A percentile compares a stretch with the other conserved stretches of the same genome.
These are phyloP conservation scores for Lycia hirtaria DNA, from an alignment of 2,888 invertebrate genomes.

Conservation along the genomic window DNA sequence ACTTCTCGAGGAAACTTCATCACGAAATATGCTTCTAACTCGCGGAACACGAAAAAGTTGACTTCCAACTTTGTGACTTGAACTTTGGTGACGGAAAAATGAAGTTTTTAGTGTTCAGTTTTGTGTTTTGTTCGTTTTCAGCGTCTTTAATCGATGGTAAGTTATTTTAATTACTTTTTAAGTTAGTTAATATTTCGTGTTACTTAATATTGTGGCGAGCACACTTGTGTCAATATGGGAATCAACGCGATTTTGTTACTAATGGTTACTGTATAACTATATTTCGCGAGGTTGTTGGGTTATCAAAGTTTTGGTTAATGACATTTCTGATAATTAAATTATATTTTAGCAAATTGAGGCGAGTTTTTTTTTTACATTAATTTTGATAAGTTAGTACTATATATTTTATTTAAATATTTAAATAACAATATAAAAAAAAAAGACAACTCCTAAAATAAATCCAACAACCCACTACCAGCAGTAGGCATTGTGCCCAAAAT, in stretches of 20 bases:
- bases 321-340: too few relatives aligned
- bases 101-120: constrained; percentile 51
- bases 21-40: constrained; percentile 11
- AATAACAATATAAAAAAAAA: too few relatives aligned
- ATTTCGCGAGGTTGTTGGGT: too few relatives aligned
- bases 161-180: constrained; percentile 34
- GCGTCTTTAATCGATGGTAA: constrained; percentile 56
- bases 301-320: too few relatives aligned
- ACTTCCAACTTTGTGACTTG: constrained; percentile 1
- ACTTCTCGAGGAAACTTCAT: constrained; percentile 1
- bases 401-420: too few relatives aligned
- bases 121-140: constrained; percentile 55
- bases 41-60: constrained; percentile 9
- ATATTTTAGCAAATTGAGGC: too few relatives aligned
- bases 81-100: constrained; percentile 45
- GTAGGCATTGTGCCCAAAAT: too few relatives aligned
- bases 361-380: too few relatives aligned
- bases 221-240: constrained; percentile 26
- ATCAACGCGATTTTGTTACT: not conserved
- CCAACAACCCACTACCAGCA: too few relatives aligned
- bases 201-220: not conserved
- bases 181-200: constrained; percentile 3
- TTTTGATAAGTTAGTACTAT: too few relatives aligned
- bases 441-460: too few relatives aligned
- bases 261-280: too few relatives aligned